Conservation (phyloP, 2,113 vertebrate species). For the Pelusios castaneus region DNA sequence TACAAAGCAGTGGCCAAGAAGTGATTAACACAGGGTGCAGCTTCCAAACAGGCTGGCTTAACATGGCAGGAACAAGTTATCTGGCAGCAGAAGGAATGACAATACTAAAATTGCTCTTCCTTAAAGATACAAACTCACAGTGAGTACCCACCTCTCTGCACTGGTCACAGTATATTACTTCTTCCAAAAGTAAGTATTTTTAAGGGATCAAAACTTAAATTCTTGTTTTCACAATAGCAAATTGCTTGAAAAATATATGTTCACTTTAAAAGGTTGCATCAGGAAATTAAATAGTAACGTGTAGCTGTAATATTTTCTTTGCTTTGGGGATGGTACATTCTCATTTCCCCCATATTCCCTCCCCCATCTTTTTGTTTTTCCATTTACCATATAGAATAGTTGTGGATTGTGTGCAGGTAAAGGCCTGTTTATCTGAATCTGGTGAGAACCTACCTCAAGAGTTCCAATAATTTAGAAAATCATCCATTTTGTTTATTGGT, state of each 20-base stretch:
- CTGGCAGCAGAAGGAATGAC: background rate
- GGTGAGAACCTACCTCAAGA: background rate
- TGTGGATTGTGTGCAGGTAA: background rate
- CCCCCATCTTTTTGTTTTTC: too few relatives aligned
- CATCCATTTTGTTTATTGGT: background rate
- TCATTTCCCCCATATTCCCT: background rate
- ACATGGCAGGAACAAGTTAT: background rate
- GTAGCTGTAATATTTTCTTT: background rate
- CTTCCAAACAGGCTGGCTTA: background rate
- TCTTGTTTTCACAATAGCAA: background rate
- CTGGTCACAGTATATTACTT: background rate
- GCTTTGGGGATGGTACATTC: fast-evolving
- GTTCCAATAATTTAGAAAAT: background rate
- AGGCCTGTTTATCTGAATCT: background rate
- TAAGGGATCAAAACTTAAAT: background rate
- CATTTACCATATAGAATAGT: background rate
- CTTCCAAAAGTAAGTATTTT: background rate
- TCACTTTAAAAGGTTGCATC: background rate
- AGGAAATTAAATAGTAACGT: background rate
- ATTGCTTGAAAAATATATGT: background rate
- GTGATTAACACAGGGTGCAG: fast-evolving
- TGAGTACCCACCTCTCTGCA: background rate
- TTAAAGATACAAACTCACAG: fast-evolving
- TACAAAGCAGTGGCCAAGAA: background rate
- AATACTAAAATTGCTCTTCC: background rate